Percentiles rank a stretch among this genome's conserved stretches.
phyloP scores from a whole-genome alignment of 2,797 vertebrate genomes.

The Australoheros facetus region DNA sequence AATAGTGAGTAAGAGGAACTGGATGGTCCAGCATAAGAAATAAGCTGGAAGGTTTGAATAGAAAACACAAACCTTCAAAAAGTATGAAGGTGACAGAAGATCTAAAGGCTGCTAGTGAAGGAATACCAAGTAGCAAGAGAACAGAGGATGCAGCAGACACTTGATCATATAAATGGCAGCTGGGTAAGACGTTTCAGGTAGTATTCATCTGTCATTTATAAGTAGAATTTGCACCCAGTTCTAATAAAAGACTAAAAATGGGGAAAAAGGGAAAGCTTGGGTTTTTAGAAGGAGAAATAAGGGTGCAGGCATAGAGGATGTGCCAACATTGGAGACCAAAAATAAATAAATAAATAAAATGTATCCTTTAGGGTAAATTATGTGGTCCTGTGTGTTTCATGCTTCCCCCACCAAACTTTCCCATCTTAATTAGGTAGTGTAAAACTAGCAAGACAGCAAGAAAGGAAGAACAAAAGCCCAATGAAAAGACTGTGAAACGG shows the following conservation, averaged over 20 bases:
- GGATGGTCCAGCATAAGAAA: constrained; percentile 47
- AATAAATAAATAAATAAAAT: constrained; percentile 31
- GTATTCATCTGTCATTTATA: constrained; percentile 48
- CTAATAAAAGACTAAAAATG: constrained; percentile 29
- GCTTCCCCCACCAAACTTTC: constrained; percentile 27
- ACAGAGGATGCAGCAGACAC: constrained; percentile 35
- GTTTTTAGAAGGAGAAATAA: constrained; percentile 38
- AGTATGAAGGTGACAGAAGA: constrained; percentile 55
- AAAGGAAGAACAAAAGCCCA: constrained; percentile 5
- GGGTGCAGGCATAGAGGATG: constrained; percentile 21
- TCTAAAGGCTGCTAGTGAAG: constrained; percentile 38
- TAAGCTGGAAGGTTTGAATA: constrained; percentile 46
- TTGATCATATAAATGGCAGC: constrained; percentile 46
- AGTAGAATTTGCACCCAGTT: constrained; percentile 36
- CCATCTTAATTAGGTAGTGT: constrained; percentile 54
- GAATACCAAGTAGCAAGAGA: constrained; percentile 58
- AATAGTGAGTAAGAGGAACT: constrained; percentile 19
- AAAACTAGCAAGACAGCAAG: constrained; percentile 36
- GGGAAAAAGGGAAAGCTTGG: constrained; percentile 18
- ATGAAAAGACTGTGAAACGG: constrained; percentile 16
- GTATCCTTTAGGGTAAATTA: constrained; percentile 49
- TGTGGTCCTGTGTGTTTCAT: constrained; percentile 23
- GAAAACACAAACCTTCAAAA: constrained; percentile 52
- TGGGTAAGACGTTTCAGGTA: constrained; percentile 20
- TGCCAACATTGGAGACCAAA: constrained; percentile 25